Evolutionary conservation across 2,113 vertebrate genomes (phyloP), one percentile per base, ranked within the genome.

Genomic region (Cyanistes caeruleus): DNA sequence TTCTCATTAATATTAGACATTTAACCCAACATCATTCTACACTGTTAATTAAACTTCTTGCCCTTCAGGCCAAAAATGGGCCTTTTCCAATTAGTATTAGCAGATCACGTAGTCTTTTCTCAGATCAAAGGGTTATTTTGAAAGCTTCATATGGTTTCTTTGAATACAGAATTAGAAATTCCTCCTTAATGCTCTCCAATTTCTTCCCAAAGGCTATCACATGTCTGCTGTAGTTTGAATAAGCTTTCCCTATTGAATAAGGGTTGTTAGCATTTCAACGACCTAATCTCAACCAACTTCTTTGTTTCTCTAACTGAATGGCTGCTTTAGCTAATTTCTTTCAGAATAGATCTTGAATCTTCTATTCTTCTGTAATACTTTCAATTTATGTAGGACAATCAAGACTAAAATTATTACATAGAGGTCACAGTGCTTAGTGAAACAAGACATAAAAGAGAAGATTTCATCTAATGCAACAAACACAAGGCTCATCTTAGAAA

Each of bases 41-140:
- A 58, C 10, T 82, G 37, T 94, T 97, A 93, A 95, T 93, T 83
- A 95, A 81, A 68, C 79, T 89, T 87, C 55, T 87, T 67, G 37
- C 59, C 74, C 87, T 93, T 82, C 73, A 94, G 67, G 55, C 53
- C 83, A 91, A 73, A 68, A 78, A 74, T 25, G 13, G 14, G 5
- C 73, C n/a, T n/a, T 73, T 87, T 68, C 56, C 49, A 65, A 75
- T 75, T 70, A 92, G 48, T 49, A 69, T 4, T 67, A 56, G 35
- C 15, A 51, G 64, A 95, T 89, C 63, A 78, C 10, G 2, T n/a
- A 56, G 35, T 52, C 70, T 87, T 90, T 89, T n/a, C 83, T 94
- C 16, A 72, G 65, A 94, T 63, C 72, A 85, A 90, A 94, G 46
- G 30, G 48, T 58, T 59, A 49, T 88, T 91, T 62, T 75, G 51